A percentile compares a stretch with the other conserved stretches of the same genome.
Conservation (phyloP, 2,113 vertebrate genomes). For the Erpornis zantholeuca region DNA sequence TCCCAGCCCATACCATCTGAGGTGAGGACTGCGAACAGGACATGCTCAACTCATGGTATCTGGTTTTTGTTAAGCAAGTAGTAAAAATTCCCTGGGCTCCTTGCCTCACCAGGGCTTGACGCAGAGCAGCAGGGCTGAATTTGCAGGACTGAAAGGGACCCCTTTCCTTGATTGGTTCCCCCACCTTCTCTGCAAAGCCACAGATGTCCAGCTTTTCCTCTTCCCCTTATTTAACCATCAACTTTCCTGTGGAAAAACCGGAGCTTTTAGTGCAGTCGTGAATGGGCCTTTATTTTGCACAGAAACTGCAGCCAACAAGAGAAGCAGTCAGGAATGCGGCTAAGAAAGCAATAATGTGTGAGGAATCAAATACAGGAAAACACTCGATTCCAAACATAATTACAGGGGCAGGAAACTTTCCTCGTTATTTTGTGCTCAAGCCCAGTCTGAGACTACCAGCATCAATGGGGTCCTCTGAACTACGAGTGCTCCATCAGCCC, state of each 20-base stretch:
- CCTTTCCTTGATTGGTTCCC: not conserved
- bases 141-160: not conserved
- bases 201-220: not conserved
- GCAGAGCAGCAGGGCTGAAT: not conserved
- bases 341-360: not conserved
- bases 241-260: not conserved
- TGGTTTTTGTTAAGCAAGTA: slow-evolving; percentile 17
- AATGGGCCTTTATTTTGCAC: slow-evolving; percentile 19
- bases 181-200: not conserved
- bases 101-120: not conserved
- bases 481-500: not conserved
- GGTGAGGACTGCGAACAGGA: not conserved
- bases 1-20: not conserved
- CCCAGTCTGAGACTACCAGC: not conserved
- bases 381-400: not conserved
- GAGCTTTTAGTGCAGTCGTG: not conserved
- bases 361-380: not conserved
- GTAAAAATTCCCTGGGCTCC: slow-evolving; percentile 12
- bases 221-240: not conserved
- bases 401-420: not conserved
- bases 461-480: not conserved
- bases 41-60: not conserved
- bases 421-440: not conserved
- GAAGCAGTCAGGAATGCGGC: not conserved
- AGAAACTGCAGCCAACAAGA: not conserved